phyloP scores from a whole-genome alignment of 2,113 vertebrate species.

The Astur gentilis region DNA sequence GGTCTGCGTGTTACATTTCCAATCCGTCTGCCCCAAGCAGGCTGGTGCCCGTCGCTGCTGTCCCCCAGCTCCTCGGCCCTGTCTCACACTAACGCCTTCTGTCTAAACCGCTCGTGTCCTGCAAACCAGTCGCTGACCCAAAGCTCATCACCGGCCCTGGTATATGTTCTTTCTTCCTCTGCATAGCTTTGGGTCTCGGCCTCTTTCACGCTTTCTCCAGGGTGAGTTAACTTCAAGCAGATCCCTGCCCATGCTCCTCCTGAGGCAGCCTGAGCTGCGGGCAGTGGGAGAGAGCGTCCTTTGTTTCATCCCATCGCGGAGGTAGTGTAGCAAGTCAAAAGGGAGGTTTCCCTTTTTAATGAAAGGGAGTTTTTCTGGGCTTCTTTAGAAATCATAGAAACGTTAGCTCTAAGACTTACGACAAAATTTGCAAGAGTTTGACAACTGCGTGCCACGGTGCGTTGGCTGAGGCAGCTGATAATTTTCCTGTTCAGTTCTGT shows the following conservation, averaged over 20 bases:
- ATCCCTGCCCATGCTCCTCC: not conserved
- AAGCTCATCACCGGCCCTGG: not conserved
- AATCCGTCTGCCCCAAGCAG: too few species aligned
- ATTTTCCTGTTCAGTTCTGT: not conserved
- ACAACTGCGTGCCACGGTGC: conserved; percentile 4
- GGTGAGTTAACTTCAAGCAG: too few species aligned
- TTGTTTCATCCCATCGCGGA: not conserved
- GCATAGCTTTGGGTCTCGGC: rapidly evolving
- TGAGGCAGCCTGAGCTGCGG: not conserved
- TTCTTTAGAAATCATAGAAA: not conserved
- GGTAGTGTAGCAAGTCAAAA: not conserved
- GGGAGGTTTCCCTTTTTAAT: not conserved
- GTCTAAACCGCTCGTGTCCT: not conserved
- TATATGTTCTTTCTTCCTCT: rapidly evolving
- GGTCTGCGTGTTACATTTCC: rapidly evolving
- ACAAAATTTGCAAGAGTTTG: conserved; percentile 45
- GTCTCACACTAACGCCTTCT: not conserved
- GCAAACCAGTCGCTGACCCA: not conserved
- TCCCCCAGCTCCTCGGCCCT: too few species aligned
- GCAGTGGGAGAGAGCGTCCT: rapidly evolving
- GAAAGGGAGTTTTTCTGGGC: not conserved
- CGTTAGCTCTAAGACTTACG: not conserved
- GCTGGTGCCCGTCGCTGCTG: not conserved
- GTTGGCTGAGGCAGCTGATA: conserved; percentile 54
- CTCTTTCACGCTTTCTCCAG: rapidly evolving